Conservation (phyloP, 2,797 vertebrate genomes). For the Phoxinus dragarum region DNA sequence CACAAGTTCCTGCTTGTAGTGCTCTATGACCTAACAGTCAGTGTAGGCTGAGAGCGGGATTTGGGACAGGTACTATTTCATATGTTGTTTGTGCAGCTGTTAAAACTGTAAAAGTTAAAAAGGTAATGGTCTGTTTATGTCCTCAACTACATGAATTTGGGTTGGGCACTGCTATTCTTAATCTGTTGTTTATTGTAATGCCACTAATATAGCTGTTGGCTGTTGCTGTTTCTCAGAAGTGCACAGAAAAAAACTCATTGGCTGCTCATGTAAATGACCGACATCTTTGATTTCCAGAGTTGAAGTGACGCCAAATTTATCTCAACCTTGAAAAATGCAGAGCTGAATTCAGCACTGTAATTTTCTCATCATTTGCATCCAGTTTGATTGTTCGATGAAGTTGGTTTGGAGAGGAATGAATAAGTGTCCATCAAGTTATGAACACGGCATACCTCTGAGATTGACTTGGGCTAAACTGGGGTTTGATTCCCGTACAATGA, state of each 20-base stretch:
- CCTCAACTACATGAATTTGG: background rate
- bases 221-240: background rate
- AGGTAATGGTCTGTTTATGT: background rate
- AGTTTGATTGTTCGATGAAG: constrained; percentile 11
- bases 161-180: background rate
- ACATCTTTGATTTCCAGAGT: constrained; percentile 47
- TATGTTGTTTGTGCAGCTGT: background rate
- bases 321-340: constrained; percentile 37
- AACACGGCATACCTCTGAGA: background rate
- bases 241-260: background rate
- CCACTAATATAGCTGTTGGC: background rate
- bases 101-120: background rate
- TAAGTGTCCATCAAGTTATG: constrained; percentile 20
- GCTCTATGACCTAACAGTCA: too few relatives aligned
- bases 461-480: background rate
- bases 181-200: background rate
- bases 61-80: background rate
- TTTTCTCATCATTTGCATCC: constrained; percentile 25
- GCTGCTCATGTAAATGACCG: background rate
- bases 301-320: constrained; percentile 38
- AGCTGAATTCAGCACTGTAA: constrained; percentile 17
- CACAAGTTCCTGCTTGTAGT: background rate
- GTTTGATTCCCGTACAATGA: too few relatives aligned
- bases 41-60: background rate
- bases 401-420: constrained; percentile 9